Evolutionary conservation across 1,140 invertebrate species (phyloP).

Genomic region (Bacillus rossius): DNA sequence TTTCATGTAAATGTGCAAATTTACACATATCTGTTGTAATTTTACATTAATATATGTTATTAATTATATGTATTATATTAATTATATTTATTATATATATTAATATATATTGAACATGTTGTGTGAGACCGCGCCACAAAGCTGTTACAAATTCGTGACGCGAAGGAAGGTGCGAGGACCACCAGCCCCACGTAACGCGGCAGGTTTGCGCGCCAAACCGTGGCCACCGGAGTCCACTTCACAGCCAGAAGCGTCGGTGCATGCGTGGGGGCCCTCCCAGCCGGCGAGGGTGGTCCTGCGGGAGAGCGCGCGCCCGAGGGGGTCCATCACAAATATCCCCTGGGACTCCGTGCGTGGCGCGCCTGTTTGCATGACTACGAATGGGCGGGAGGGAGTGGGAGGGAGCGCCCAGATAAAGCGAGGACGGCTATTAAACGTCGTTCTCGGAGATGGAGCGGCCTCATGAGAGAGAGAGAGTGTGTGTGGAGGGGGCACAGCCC

Average conservation of each 20-base stretch:
- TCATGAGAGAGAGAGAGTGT: background rate
- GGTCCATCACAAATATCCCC: slow-evolving; percentile 4
- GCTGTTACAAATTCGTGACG: too few relatives aligned
- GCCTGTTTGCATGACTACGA: slow-evolving; percentile 16
- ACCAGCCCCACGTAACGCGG: background rate
- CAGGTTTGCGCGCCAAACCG: background rate
- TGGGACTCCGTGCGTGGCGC: background rate
- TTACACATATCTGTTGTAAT: too few relatives aligned
- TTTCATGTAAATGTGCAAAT: too few relatives aligned
- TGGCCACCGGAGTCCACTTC: background rate
- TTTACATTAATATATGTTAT: too few relatives aligned
- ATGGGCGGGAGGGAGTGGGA: too few relatives aligned
- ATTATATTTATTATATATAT: too few relatives aligned
- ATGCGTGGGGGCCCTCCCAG: background rate
- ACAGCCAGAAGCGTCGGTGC: background rate
- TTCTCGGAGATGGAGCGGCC: slow-evolving; percentile 17
- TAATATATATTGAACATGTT: too few relatives aligned
- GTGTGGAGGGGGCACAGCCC: background rate
- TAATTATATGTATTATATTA: too few relatives aligned
- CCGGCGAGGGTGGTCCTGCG: too few relatives aligned
- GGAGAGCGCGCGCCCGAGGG: too few relatives aligned
- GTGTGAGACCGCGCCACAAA: too few relatives aligned
- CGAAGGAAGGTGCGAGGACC: background rate
- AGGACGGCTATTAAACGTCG: slow-evolving; percentile 16
- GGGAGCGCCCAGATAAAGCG: slow-evolving; percentile 12